Conservation (phyloP, 1,140 invertebrate genomes). For the Drosophila auraria region DNA sequence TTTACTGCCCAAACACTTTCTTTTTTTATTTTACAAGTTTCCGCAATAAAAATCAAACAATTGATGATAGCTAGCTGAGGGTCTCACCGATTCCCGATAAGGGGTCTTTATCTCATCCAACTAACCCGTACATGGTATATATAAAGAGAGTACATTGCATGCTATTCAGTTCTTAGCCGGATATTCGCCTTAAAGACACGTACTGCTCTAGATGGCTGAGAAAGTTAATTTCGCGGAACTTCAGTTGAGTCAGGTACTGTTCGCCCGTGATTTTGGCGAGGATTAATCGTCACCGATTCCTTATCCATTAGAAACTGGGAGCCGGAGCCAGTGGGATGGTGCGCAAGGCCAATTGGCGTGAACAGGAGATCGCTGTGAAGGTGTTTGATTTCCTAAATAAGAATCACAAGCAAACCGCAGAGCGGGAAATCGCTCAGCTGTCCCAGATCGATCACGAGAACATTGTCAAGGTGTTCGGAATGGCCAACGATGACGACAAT, state of each 20-base stretch:
- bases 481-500: not conserved
- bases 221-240: slow-evolving; percentile 17
- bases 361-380: slow-evolving; percentile 30
- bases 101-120: slow-evolving; percentile 13
- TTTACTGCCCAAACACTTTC: too few relatives aligned
- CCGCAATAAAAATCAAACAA: not conserved
- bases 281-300: too few relatives aligned
- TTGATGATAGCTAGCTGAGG: not conserved
- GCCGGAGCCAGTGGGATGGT: slow-evolving; percentile 8
- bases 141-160: not conserved
- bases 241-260: slow-evolving; percentile 5
- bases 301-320: slow-evolving; percentile 1
- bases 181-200: not conserved
- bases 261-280: not conserved
- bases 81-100: slow-evolving; percentile 21
- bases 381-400: not conserved
- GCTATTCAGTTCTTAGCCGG: slow-evolving; percentile 4
- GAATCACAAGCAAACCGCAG: not conserved
- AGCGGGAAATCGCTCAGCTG: slow-evolving; percentile 25
- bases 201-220: slow-evolving; percentile 1
- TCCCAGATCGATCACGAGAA: slow-evolving; percentile 7
- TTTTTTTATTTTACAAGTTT: not conserved
- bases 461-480: slow-evolving; percentile 12
- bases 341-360: not conserved
- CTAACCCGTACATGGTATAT: not conserved